These are phyloP conservation scores for Cichladusa arquata DNA, from an alignment of 2,113 vertebrate genomes.

Conservation along the genomic window DNA sequence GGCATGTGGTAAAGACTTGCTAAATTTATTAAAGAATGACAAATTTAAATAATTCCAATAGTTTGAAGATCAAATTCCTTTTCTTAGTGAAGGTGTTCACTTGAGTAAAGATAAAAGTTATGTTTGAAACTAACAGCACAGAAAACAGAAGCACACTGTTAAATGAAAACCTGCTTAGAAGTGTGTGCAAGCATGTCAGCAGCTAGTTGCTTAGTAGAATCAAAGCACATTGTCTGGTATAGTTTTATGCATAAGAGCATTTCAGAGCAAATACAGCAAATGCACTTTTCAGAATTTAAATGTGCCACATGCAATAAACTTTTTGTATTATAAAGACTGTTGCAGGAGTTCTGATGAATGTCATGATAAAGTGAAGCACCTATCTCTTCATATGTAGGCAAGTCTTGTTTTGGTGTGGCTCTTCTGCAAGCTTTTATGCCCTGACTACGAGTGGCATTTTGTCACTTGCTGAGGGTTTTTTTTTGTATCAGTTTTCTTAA, in stretches of 20 bases:
- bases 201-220: neutral
- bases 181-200: fast-evolving
- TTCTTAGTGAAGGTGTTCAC: neutral
- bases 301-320: fast-evolving
- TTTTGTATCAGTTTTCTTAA: neutral
- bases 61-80: neutral
- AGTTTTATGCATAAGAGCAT: neutral
- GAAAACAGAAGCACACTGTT: neutral
- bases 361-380: fast-evolving
- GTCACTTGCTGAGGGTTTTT: fast-evolving
- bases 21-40: neutral
- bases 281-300: neutral
- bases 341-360: neutral
- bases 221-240: neutral
- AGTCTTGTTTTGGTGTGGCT: neutral
- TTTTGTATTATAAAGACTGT: neutral
- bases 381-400: neutral
- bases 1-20: neutral
- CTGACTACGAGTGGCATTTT: neutral
- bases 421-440: neutral
- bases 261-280: neutral
- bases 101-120: neutral
- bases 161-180: neutral
- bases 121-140: neutral
- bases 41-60: neutral